These are phyloP conservation scores for Anolis carolinensis DNA, from an alignment of 2,113 vertebrate species.

Conservation along the genomic window DNA sequence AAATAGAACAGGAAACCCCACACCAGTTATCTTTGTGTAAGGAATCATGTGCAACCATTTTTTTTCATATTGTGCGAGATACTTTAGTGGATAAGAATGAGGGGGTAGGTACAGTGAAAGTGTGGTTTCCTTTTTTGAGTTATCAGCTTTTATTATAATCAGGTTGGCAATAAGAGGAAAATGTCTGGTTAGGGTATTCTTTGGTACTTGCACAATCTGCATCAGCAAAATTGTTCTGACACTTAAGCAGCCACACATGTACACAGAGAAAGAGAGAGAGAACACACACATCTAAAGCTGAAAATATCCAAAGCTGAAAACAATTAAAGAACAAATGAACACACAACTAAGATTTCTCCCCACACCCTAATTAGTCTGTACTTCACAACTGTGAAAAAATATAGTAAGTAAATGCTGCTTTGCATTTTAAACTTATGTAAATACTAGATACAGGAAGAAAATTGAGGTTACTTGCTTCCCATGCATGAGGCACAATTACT, in stretches of 20 bases:
- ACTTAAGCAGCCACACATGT: neutral
- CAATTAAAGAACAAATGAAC: no score
- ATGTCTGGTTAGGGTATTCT: neutral
- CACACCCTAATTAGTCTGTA: no score
- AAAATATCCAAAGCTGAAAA: no score
- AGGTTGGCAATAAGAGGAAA: neutral
- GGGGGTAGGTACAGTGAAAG: accelerated
- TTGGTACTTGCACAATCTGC: neutral
- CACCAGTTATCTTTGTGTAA: slow-evolving; percentile 51
- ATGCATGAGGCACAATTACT: no score
- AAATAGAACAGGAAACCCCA: slow-evolving; percentile 52
- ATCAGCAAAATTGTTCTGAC: neutral
- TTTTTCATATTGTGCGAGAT: slow-evolving; percentile 34
- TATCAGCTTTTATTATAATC: neutral
- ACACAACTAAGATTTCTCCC: no score
- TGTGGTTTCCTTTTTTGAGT: neutral
- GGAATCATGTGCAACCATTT: slow-evolving; percentile 20
- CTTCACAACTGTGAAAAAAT: no score
- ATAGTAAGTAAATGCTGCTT: no score
- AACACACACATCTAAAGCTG: no score
- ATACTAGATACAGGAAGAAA: no score
- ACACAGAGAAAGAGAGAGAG: no score
- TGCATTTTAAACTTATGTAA: no score
- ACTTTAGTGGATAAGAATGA: neutral
- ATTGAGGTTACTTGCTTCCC: no score